Evolutionary conservation across 2,888 invertebrate genomes (phyloP).

Genomic region (Drosophila phalerata): DNA sequence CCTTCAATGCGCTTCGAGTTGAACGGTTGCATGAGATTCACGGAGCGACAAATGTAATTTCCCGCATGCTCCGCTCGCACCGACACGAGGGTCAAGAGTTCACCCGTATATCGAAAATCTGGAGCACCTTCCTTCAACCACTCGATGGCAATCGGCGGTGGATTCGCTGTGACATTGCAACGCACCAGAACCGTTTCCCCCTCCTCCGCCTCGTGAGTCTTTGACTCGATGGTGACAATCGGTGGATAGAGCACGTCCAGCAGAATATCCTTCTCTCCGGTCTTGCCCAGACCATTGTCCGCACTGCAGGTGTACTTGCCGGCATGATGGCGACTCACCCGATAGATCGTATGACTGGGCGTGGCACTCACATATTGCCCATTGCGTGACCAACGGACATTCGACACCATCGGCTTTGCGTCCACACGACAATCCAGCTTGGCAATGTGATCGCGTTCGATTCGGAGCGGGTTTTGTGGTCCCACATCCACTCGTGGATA

Average conservation of each 20-base stretch:
- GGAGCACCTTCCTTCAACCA: conserved; percentile 95
- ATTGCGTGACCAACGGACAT: conserved; percentile 94
- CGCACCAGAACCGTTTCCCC: conserved; percentile 93
- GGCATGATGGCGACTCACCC: conserved; percentile 93
- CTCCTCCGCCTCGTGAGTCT: conserved; percentile 93
- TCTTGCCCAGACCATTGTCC: conserved; percentile 93
- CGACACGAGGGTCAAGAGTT: conserved; percentile 90
- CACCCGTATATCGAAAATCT: conserved; percentile 93
- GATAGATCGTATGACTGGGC: conserved; percentile 91
- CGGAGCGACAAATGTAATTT: conserved; percentile 95
- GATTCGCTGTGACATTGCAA: conserved; percentile 95
- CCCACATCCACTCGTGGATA: conserved; percentile 96
- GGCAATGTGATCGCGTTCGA: conserved; percentile 94
- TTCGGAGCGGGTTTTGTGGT: conserved; percentile 94
- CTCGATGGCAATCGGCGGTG: conserved; percentile 92
- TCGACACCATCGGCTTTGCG: conserved; percentile 94
- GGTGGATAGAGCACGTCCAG: conserved; percentile 95
- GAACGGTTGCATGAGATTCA: conserved; percentile 92
- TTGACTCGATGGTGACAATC: conserved; percentile 92
- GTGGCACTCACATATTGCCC: conserved; percentile 93
- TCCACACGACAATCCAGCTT: conserved; percentile 95
- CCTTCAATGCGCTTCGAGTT: conserved; percentile 90
- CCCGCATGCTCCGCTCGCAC: conserved; percentile 95
- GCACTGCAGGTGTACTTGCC: conserved; percentile 95
- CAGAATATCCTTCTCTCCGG: conserved; percentile 92